Evolutionary conservation across 2,797 vertebrate species (phyloP).

Genomic region (Crypturellus tataupa): DNA sequence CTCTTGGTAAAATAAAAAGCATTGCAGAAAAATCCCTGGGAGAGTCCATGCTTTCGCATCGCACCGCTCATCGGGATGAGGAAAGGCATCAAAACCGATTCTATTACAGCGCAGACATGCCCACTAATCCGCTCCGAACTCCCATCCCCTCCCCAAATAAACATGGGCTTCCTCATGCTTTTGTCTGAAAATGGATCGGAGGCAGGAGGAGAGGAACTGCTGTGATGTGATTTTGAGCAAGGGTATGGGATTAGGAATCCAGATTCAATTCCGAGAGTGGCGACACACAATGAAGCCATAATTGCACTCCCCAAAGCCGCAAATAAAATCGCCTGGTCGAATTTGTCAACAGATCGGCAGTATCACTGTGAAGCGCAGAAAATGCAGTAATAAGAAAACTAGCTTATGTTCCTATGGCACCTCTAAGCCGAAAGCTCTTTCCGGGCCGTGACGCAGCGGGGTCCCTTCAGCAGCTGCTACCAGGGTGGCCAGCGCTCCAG

Average conservation of each 20-base stretch:
- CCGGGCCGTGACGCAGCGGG: neutral
- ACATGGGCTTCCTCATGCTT: slow-evolving; percentile 48
- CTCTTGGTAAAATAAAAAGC: slow-evolving; percentile 71
- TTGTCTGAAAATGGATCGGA: neutral
- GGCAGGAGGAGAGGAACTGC: neutral
- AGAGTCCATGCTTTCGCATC: slow-evolving; percentile 58
- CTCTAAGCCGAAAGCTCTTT: neutral
- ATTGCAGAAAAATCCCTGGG: slow-evolving; percentile 28
- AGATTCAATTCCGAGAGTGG: slow-evolving; percentile 13
- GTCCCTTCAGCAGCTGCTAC: neutral
- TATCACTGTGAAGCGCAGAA: slow-evolving; percentile 26
- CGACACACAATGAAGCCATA: slow-evolving; percentile 58
- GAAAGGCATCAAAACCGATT: slow-evolving; percentile 59
- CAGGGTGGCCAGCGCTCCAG: neutral
- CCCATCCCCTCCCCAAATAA: slow-evolving; percentile 51
- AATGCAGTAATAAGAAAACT: slow-evolving; percentile 28
- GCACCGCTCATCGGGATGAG: slow-evolving; percentile 46
- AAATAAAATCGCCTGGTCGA: slow-evolving; percentile 44
- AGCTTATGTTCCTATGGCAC: neutral
- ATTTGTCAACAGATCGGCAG: slow-evolving; percentile 56
- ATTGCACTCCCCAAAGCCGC: slow-evolving; percentile 63
- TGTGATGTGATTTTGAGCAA: slow-evolving; percentile 62
- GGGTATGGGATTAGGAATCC: slow-evolving; percentile 47
- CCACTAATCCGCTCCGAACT: slow-evolving; percentile 36
- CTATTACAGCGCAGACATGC: slow-evolving; percentile 18